Conservation (phyloP, 2,888 invertebrate species). For the Tetragonula carbonaria region DNA sequence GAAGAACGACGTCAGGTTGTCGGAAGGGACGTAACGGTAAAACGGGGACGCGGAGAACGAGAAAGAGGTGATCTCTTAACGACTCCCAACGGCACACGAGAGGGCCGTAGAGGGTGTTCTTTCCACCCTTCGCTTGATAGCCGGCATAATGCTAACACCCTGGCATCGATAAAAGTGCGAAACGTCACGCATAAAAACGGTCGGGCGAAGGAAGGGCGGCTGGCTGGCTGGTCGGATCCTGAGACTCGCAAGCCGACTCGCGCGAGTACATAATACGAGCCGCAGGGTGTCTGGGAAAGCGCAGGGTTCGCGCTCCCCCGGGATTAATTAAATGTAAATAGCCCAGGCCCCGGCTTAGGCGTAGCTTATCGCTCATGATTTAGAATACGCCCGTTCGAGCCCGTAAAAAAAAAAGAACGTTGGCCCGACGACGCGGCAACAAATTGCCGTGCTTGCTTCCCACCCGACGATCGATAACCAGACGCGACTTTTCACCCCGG, state of each 20-base stretch:
- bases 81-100: conserved; percentile 66
- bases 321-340: conserved; percentile 64
- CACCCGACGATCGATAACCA: conserved; percentile 29
- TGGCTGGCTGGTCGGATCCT: conserved; percentile 1
- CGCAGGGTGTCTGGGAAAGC: conserved; percentile 49
- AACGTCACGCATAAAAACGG: conserved; percentile 68
- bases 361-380: conserved; percentile 58
- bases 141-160: conserved; percentile 75
- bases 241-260: conserved; percentile 32
- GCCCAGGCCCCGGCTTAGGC: conserved; percentile 29
- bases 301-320: conserved; percentile 13
- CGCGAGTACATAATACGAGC: conserved; percentile 61
- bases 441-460: conserved; percentile 32
- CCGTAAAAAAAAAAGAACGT: conserved; percentile 19
- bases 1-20: neutral
- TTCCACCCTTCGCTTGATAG: conserved; percentile 72
- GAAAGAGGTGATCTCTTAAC: conserved; percentile 70
- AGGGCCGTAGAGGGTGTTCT: conserved; percentile 55
- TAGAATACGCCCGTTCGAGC: conserved; percentile 26
- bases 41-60: conserved; percentile 3
- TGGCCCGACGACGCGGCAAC: conserved; percentile 19
- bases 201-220: conserved; percentile 15
- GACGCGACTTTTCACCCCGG: neutral
- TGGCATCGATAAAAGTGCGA: conserved; percentile 76
- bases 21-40: neutral